A percentile compares a stretch with the other conserved stretches of the same genome.
Evolutionary conservation across 2,888 invertebrate genomes (phyloP).

Genomic region (Thereva nobilitata): DNA sequence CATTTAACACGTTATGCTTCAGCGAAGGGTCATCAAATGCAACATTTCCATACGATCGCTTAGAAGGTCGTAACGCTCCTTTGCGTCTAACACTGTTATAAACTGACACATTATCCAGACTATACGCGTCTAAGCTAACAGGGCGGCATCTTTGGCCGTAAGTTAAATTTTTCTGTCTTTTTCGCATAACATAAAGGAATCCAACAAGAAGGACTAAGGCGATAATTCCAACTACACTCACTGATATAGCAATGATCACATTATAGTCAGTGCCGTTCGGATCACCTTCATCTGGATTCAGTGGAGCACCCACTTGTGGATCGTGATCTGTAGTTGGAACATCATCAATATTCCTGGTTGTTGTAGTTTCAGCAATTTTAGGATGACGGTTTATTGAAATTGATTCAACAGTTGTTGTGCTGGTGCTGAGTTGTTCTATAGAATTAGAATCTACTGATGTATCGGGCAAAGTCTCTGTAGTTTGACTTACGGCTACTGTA

Average conservation of each 20-base stretch:
- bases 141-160: constrained; percentile 88
- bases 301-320: constrained; percentile 1
- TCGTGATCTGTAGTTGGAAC: background rate
- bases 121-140: constrained; percentile 86
- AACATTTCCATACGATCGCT: constrained; percentile 86
- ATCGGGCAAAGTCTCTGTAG: background rate
- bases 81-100: constrained; percentile 77
- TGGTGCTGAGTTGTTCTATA: background rate
- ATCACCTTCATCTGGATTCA: background rate
- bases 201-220: constrained; percentile 77
- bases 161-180: constrained; percentile 77
- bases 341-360: background rate
- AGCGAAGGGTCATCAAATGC: constrained; percentile 84
- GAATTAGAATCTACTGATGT: constrained; percentile 2
- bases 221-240: constrained; percentile 78
- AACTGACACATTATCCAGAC: constrained; percentile 86
- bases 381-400: background rate
- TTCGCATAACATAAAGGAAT: constrained; percentile 76
- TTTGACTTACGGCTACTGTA: too few relatives aligned
- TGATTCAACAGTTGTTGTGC: too few relatives aligned
- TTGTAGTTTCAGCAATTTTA: background rate
- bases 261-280: constrained; percentile 62
- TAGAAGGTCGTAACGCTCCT: constrained; percentile 74
- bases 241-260: constrained; percentile 78
- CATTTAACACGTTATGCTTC: constrained; percentile 74